A percentile compares a stretch with the other conserved stretches of the same genome.
Evolutionary conservation across 2,888 invertebrate genomes (phyloP).

Genomic region (Nezara viridula): DNA sequence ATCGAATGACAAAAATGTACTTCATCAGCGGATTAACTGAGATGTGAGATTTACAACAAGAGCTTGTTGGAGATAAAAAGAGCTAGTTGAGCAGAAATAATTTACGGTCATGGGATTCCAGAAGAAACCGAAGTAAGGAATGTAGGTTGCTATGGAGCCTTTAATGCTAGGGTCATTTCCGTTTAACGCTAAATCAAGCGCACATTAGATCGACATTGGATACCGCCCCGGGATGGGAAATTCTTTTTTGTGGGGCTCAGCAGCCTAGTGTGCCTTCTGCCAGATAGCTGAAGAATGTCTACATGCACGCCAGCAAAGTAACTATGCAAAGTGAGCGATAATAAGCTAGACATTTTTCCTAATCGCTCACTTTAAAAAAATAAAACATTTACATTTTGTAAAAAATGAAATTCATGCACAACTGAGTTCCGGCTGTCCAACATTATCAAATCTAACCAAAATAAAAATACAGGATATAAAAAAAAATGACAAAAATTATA

Average conservation of each 20-base stretch:
- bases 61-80: slow-evolving; percentile 21
- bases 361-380: background rate
- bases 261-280: background rate
- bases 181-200: slow-evolving; percentile 40
- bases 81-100: slow-evolving; percentile 28
- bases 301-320: background rate
- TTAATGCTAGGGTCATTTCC: slow-evolving; percentile 15
- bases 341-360: background rate
- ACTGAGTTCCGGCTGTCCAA: too few relatives aligned
- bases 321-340: background rate
- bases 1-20: background rate
- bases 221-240: background rate
- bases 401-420: too few relatives aligned
- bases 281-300: background rate
- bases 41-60: background rate
- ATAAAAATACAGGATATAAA: too few relatives aligned
- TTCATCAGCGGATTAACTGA: background rate
- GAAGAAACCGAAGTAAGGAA: background rate
- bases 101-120: slow-evolving; percentile 17
- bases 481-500: too few relatives aligned
- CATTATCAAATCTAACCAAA: too few relatives aligned
- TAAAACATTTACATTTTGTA: too few relatives aligned
- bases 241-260: background rate
- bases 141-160: background rate
- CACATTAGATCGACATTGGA: slow-evolving; percentile 28